These are phyloP conservation scores for Cuculus canorus DNA, from an alignment of 2,797 vertebrate species.

Conservation along the genomic window DNA sequence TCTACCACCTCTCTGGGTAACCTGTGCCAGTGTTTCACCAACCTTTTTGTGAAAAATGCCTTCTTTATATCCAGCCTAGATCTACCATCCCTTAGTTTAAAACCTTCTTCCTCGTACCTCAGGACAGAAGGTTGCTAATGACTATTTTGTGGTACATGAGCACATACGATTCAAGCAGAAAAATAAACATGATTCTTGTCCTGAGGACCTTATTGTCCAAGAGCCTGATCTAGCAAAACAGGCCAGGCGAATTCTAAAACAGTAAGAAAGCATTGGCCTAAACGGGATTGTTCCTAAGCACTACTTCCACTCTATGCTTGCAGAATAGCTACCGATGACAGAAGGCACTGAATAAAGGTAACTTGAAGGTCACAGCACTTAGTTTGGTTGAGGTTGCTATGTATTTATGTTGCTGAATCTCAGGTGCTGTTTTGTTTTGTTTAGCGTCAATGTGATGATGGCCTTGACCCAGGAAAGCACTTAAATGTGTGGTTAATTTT, in stretches of 20 bases:
- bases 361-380: slow-evolving; percentile 44
- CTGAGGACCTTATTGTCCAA: not conserved
- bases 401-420: slow-evolving; percentile 30
- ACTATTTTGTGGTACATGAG: not conserved
- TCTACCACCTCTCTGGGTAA: too few relatives aligned
- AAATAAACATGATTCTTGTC: slow-evolving; percentile 27
- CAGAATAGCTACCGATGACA: not conserved
- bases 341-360: not conserved
- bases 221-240: slow-evolving; percentile 23
- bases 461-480: slow-evolving; percentile 39
- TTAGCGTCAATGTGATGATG: not conserved
- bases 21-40: too few relatives aligned
- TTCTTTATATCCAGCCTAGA: too few relatives aligned
- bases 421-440: slow-evolving; percentile 45
- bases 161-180: slow-evolving; percentile 14
- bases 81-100: too few relatives aligned
- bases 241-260: not conserved
- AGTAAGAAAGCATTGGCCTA: not conserved
- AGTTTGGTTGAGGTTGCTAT: not conserved
- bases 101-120: not conserved
- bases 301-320: not conserved
- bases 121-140: not conserved
- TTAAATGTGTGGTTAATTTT: slow-evolving; percentile 6
- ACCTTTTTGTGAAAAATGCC: too few relatives aligned
- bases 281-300: not conserved